These are phyloP conservation scores for Montipora efflorescens DNA, from an alignment of 64 coral and sea anemone genomes.

Conservation along the genomic window DNA sequence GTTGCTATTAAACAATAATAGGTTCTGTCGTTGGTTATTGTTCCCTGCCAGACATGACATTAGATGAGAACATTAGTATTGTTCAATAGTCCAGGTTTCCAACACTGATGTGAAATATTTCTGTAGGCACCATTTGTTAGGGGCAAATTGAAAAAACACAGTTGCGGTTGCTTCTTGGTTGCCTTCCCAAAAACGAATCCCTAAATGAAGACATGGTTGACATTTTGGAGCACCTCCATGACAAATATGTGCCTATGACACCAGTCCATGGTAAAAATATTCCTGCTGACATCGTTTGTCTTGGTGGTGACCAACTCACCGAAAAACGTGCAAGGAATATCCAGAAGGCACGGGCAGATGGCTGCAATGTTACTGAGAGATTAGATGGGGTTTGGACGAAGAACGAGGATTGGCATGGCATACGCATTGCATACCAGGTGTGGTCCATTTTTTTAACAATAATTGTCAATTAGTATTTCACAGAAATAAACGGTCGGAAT, in stretches of 20 bases:
- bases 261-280: background rate
- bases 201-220: slow-evolving; percentile 54
- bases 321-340: slow-evolving; percentile 44
- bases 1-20: too few species aligned
- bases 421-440: slow-evolving; percentile 40
- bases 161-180: slow-evolving; percentile 1
- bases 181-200: slow-evolving; percentile 35
- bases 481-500: too few species aligned
- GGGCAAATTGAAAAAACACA: too few species aligned
- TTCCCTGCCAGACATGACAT: too few species aligned
- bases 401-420: slow-evolving; percentile 65
- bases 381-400: slow-evolving; percentile 9
- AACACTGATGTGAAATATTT: too few species aligned
- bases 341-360: slow-evolving; percentile 31
- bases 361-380: background rate
- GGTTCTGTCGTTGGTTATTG: too few species aligned
- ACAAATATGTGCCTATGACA: background rate
- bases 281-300: background rate
- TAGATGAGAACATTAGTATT: too few species aligned
- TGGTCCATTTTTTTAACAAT: background rate
- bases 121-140: too few species aligned
- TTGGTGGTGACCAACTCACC: slow-evolving; percentile 48
- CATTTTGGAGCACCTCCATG: slow-evolving; percentile 10
- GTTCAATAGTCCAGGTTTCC: too few species aligned
- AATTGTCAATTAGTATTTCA: background rate